Evolutionary conservation across 2,888 invertebrate species (phyloP).

Genomic region (Drosophila merina): DNA sequence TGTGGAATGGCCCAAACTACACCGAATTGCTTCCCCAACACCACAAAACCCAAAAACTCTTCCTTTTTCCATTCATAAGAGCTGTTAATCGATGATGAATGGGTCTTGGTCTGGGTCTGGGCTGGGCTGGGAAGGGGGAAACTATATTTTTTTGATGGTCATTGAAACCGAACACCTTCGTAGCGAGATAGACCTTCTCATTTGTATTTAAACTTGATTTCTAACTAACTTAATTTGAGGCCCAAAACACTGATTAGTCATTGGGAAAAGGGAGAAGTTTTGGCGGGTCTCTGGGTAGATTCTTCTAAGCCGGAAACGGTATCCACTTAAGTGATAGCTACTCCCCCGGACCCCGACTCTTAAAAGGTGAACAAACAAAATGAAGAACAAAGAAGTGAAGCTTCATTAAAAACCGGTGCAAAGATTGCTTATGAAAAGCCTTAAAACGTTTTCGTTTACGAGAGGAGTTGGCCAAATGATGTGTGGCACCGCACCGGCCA

Average conservation of each 20-base stretch:
- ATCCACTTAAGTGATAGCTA: conserved; percentile 22
- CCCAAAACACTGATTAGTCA: background rate
- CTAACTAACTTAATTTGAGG: background rate
- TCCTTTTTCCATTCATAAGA: conserved; percentile 39
- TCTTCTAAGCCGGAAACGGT: conserved; percentile 13
- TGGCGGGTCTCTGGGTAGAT: conserved; percentile 1
- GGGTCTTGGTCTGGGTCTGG: background rate
- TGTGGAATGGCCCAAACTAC: conserved; percentile 1
- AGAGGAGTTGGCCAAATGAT: conserved; percentile 72
- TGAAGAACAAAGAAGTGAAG: conserved; percentile 22
- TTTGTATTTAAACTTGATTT: background rate
- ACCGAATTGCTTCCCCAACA: background rate
- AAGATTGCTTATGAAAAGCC: conserved; percentile 67
- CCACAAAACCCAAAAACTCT: background rate
- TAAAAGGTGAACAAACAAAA: conserved; percentile 24
- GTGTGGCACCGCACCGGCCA: conserved; percentile 33
- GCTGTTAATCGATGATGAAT: conserved; percentile 43
- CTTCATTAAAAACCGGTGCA: conserved; percentile 21
- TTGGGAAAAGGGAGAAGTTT: background rate
- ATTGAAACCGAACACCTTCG: background rate
- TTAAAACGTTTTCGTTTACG: conserved; percentile 81
- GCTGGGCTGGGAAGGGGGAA: background rate
- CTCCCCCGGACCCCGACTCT: background rate
- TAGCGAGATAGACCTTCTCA: background rate
- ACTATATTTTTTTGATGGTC: background rate